Base-by-base conservation (phyloP, 2,113 vertebrate species). In the Xenus cinereus region DNA sequence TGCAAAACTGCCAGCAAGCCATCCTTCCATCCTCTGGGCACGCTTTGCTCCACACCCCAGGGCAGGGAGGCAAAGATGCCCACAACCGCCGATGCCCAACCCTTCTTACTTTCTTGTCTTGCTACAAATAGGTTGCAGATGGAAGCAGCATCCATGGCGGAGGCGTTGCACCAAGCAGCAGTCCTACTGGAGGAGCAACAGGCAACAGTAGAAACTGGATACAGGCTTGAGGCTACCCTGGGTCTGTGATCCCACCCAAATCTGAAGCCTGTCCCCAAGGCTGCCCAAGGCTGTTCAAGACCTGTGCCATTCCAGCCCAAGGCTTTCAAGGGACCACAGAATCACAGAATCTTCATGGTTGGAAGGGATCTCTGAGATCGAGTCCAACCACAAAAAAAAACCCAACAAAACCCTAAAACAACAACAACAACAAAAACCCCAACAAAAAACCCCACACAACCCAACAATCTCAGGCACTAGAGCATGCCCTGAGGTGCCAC, bases 141-240 rank as follows among this genome's bases (percentile, higher is more conserved):
- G 30, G 79, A n/a, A 43, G 37, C 48, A 60, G 37, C 9, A 4
- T 6, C 71, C 6, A 0, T 0, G 5, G 32, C 2, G 12, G 22
- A 30, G 50, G 26, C 9, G 45, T 9, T 26, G 37, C 50, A 35
- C 37, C 12, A 30, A 35, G 64, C 14, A 45, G 69, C 45, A 20
- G 35, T 16, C 23, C 37, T 14, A 2, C 51, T 3, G 16, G 51
- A 68, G 10, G 5, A 16, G n/a, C 37, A 72, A 18, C 10, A 35
- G 37, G 46, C 37, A 14, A 14, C 2, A 6, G 27, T 28, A 62
- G 53, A 6, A 51, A 14, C 10, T 19, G 11, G 11, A 8, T 12
- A 9, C 0, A 23, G 32, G 43, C 67, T 37, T 12, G 37, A 33
- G 22, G 37, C 32, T 28, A 10, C 27, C 19, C 27, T 7, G 4